Base-by-base conservation (phyloP, 1,140 invertebrate species). In the Calliphora vicina region DNA sequence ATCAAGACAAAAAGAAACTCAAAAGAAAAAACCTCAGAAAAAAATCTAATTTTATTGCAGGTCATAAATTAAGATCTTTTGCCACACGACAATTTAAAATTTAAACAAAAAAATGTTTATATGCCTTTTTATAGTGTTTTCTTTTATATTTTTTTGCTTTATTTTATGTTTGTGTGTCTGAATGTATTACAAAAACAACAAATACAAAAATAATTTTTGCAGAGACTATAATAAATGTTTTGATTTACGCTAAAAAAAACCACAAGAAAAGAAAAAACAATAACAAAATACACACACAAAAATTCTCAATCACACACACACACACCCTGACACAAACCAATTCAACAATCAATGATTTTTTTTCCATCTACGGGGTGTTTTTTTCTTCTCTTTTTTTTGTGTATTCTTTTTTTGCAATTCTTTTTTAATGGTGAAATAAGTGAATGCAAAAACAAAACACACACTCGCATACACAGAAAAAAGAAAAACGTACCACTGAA, bases 1-100 rank as follows among this genome's bases (percentile, higher is more conserved):
- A 5, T 57, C 15, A 57, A 57, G 50, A 57, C 6, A n/a, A 57
- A 29, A 42, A 76, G 15, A 5, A 35, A n/a, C n/a, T n/a, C 27
- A 76, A 17, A 76, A 35, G 42, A 76, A 35, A 8, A 35, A 35
- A 35, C 35, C 35, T 35, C 73, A n/a, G 29, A 42, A 76, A 76
- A 67, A 76, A 76, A 76, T 76, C 73, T 35, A 76, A 76, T 76
- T 76, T 76, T 76, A 76, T 76, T 76, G 29, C 73, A 20, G n/a
- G 73, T 76, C 73, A 76, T 76, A 76, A 76, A 76, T 76, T 42
- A 35, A 76, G n/a, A 67, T 67, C 61, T 67, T 67, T 67, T 67
- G 61, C 61, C 61, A 67, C 61, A 67, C 61, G 61, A 67, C 61
- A 67, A 67, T 67, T 67, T 74, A 74, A 74, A 67, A 67, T 67